Percentiles rank a stretch among this genome's conserved stretches.
Evolutionary conservation across 2,797 vertebrate genomes (phyloP).

Genomic region (Smutsia gigantea): DNA sequence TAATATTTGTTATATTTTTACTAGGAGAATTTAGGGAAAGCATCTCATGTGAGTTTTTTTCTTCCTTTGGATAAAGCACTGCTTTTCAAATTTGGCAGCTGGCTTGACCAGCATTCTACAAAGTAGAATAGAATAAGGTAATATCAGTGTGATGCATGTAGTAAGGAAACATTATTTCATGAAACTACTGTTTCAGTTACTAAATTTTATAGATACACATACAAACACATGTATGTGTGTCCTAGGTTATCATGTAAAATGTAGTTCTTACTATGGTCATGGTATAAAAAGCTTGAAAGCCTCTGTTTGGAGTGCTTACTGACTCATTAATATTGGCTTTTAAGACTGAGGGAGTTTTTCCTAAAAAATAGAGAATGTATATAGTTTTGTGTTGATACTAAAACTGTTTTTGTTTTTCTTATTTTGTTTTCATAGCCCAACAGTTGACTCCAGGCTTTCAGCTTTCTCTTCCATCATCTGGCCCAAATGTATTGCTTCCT

Average conservation of each 20-base stretch:
- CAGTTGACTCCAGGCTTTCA: conserved; percentile 87
- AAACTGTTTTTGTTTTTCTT: conserved; percentile 35
- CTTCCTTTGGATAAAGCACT: not conserved
- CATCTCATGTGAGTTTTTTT: not conserved
- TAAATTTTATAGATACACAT: not conserved
- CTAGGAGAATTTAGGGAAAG: not conserved
- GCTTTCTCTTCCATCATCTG: conserved; percentile 84
- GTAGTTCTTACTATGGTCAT: not conserved
- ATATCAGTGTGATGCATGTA: not conserved
- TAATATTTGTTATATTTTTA: conserved; percentile 28
- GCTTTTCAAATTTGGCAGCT: conserved; percentile 6
- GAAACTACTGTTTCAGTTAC: not conserved
- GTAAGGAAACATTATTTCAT: conserved; percentile 26
- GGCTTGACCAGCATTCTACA: not conserved
- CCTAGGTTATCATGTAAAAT: conserved; percentile 32
- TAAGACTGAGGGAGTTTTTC: conserved; percentile 44
- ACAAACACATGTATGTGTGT: not conserved
- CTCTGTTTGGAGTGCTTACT: not conserved
- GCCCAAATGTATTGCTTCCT: conserved; percentile 86
- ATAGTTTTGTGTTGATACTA: conserved; percentile 59
- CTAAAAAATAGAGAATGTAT: not conserved
- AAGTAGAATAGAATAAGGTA: conserved; percentile 18
- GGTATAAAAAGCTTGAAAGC: conserved; percentile 5
- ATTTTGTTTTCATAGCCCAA: conserved; percentile 83
- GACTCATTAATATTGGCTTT: conserved; percentile 22